Conservation (phyloP, 2,888 invertebrate genomes). For the Eristalis pertinax region DNA sequence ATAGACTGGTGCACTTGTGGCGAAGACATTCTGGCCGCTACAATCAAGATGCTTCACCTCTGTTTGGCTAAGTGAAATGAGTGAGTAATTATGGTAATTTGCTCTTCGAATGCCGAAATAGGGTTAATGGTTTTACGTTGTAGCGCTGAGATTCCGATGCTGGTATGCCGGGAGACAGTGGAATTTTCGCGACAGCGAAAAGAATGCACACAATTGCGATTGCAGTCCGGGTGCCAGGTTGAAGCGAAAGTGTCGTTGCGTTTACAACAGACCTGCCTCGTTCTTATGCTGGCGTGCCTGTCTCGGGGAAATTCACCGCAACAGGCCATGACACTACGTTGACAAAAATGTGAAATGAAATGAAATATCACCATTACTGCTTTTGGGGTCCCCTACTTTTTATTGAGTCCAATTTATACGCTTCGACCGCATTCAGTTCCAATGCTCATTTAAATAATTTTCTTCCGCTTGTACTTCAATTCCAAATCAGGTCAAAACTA, state of each 20-base stretch:
- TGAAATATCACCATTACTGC: no score
- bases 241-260: no score
- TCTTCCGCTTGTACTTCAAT: slow-evolving; percentile 33
- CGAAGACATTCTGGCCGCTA: slow-evolving; percentile 1
- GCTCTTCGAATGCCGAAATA: slow-evolving; percentile 2
- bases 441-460: slow-evolving; percentile 51
- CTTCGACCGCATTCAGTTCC: background rate
- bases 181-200: background rate
- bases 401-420: background rate
- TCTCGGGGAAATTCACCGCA: no score
- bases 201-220: no score
- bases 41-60: slow-evolving; percentile 1
- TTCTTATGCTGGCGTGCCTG: no score
- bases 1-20: background rate
- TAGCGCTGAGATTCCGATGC: background rate
- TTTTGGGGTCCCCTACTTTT: background rate
- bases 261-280: no score
- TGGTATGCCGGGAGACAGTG: background rate
- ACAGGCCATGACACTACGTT: no score
- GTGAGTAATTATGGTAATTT: slow-evolving; percentile 37
- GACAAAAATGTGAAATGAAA: no score
- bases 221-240: no score
- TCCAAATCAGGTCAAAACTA: slow-evolving; percentile 66
- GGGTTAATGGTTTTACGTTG: slow-evolving; percentile 20
- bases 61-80: slow-evolving; percentile 23